A percentile compares a stretch with the other conserved stretches of the same genome.
Evolutionary conservation across 1,140 invertebrate genomes (phyloP).

Genomic region (Aethina tumida): DNA sequence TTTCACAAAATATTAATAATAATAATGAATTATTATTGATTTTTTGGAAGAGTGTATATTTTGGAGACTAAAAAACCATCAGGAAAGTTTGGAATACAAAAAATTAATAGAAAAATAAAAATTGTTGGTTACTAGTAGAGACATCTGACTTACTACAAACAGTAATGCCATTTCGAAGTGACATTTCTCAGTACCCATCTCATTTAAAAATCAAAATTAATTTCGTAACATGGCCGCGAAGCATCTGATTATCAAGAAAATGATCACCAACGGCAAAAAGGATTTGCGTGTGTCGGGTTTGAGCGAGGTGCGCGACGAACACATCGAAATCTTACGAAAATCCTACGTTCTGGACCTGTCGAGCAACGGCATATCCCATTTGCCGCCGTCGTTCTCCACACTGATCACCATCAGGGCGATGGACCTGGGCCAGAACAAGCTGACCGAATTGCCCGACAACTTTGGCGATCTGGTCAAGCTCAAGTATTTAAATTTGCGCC

Average conservation of each 20-base stretch:
- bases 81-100: too few species aligned
- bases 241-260: constrained; percentile 55
- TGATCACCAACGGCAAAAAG: constrained; percentile 57
- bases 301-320: constrained; percentile 63
- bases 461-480: constrained; percentile 64
- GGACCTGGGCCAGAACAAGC: constrained; percentile 68
- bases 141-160: too few species aligned
- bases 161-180: too few species aligned
- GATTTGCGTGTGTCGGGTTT: constrained; percentile 67
- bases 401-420: constrained; percentile 59
- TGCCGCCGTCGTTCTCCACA: constrained; percentile 52
- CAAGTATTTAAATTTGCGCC: constrained; percentile 67
- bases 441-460: constrained; percentile 62
- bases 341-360: constrained; percentile 63
- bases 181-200: too few species aligned
- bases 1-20: too few species aligned
- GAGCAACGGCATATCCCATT: constrained; percentile 55
- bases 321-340: constrained; percentile 53
- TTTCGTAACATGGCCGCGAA: too few species aligned
- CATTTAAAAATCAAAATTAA: too few species aligned
- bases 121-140: too few species aligned
- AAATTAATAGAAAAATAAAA: too few species aligned
- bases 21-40: too few species aligned
- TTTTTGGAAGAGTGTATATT: too few species aligned
- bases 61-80: too few species aligned